Evolutionary conservation across 2,888 invertebrate species (phyloP), one percentile per base, ranked within the genome.

Genomic region (Arge pagana): DNA sequence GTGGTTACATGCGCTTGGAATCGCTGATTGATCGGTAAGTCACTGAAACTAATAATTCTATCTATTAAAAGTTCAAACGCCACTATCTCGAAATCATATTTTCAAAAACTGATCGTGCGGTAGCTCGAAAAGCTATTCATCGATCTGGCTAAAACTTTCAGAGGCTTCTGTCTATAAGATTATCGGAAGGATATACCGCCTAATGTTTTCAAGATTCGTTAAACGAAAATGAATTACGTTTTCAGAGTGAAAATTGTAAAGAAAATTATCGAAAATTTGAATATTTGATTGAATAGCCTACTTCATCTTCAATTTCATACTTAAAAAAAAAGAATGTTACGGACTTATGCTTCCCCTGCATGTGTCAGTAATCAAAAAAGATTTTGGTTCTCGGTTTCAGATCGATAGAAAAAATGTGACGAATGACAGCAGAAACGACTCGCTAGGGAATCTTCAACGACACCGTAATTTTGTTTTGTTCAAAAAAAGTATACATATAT

Each of bases 11-110:
- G 49, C 36, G n/a, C 41, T 41, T 50, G 53, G 53, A 31, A 53
- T 50, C 40, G 50, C 53, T 41, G 42, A 53, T 50, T 53, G 28
- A 30, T 35, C 30, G 24, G 43, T 43, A 43, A 43, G 30, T 28
- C 43, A 30, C 24, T 43, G 21, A 13, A 43, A 43, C 15, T 35
- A 35, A 35, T 43, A 21, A 31, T 18, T 43, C 30, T 16, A 18
- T 21, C 8, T 31, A 40, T 26, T 37, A 26, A 33, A 50, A 50
- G 31, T 42, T 50, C 31, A 31, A 50, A 50, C 49, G 40, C 40
- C 19, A n/a, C n/a, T n/a, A n/a, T n/a, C n/a, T n/a, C n/a, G n/a
- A n/a, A n/a, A n/a, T n/a, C n/a, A n/a, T n/a, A 21, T 2, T 40
- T 40, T 40, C 23, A 21, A 40, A 40, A 40, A 21, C 23, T 40